Evolutionary conservation across 1,140 invertebrate genomes (phyloP).

Genomic region (Psilanteris sp.): DNA sequence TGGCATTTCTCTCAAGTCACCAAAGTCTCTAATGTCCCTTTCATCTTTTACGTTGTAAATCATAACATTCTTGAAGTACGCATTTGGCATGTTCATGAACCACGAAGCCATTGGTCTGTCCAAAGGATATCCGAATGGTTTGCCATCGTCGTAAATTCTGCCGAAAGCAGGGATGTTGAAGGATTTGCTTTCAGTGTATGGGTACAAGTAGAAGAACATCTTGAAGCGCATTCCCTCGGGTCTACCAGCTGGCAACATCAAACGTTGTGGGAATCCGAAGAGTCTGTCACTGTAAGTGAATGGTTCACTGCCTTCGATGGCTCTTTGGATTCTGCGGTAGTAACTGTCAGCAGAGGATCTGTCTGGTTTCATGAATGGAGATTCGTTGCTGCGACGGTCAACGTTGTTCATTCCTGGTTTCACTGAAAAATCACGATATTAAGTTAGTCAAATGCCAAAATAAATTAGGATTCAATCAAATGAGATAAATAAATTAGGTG

Average conservation of each 20-base stretch:
- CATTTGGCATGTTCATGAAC: conserved; percentile 74
- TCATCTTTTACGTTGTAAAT: conserved; percentile 68
- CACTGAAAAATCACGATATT: conserved; percentile 68
- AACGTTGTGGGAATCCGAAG: conserved; percentile 75
- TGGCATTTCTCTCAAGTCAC: conserved; percentile 12
- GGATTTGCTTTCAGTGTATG: conserved; percentile 68
- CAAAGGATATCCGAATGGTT: conserved; percentile 85
- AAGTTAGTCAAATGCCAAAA: neutral
- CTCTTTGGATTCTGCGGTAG: conserved; percentile 76
- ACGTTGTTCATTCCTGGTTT: conserved; percentile 76
- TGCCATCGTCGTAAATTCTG: conserved; percentile 77
- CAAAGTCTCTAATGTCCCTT: conserved; percentile 20
- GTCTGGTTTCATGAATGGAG: conserved; percentile 72
- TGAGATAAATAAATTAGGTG: neutral
- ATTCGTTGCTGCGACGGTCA: conserved; percentile 75
- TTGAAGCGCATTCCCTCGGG: conserved; percentile 76
- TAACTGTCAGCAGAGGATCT: conserved; percentile 81
- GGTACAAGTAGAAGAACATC: conserved; percentile 76
- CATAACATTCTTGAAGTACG: conserved; percentile 74
- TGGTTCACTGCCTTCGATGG: conserved; percentile 72
- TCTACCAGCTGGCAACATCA: conserved; percentile 77
- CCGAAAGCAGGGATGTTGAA: conserved; percentile 69
- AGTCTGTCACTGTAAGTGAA: conserved; percentile 72
- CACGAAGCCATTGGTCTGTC: conserved; percentile 79
- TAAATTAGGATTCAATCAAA: too few species aligned